Evolutionary conservation across 2,113 vertebrate genomes (phyloP).

Genomic region (Mormoops blainvillei): DNA sequence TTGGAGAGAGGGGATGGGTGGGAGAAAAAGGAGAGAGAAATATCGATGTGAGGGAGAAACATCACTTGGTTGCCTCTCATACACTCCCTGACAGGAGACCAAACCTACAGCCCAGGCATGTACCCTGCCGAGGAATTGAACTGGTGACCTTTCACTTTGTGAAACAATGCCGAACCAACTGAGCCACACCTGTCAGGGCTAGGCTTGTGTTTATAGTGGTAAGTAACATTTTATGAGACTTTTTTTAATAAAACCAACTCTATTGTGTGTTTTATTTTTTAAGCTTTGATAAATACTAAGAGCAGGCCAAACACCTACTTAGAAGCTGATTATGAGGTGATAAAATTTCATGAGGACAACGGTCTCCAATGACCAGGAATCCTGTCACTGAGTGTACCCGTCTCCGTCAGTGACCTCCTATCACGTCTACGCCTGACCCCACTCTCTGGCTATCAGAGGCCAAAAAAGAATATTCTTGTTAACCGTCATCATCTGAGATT

Average conservation of each 20-base stretch:
- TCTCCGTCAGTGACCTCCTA: accelerated
- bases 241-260: neutral
- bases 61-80: too few species aligned
- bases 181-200: too few species aligned
- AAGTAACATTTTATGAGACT: neutral
- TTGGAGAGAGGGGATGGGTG: too few species aligned
- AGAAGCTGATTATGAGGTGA: neutral
- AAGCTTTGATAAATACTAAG: neutral
- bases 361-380: neutral
- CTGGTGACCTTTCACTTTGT: too few species aligned
- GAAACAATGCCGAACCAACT: too few species aligned
- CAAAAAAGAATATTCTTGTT: neutral
- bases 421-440: neutral
- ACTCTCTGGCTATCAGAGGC: neutral
- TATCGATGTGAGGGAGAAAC: too few species aligned
- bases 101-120: too few species aligned
- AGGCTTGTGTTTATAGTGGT: neutral
- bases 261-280: neutral
- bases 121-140: too few species aligned
- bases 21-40: too few species aligned
- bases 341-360: neutral
- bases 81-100: too few species aligned
- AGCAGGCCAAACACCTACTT: neutral
- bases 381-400: neutral
- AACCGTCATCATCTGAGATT: neutral